A percentile compares a stretch with the other conserved stretches of the same genome.
Conservation (phyloP, 2,113 vertebrate genomes). For the Oreochromis spilurus region DNA sequence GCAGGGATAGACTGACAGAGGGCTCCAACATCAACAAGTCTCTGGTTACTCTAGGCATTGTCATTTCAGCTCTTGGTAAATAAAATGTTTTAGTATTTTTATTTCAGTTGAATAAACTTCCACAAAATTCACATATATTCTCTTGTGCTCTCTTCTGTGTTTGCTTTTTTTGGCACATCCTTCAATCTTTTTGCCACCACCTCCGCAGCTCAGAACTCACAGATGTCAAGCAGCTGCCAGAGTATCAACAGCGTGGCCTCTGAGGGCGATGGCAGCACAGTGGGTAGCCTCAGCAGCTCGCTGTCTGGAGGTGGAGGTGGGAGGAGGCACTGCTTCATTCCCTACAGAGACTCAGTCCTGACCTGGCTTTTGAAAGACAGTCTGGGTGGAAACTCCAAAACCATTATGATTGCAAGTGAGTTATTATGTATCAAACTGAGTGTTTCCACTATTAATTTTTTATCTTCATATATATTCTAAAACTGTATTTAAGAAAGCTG, state of each 20-base stretch:
- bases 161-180: background rate
- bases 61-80: slow-evolving; percentile 94
- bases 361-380: slow-evolving; percentile 98
- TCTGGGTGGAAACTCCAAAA: slow-evolving; percentile 94
- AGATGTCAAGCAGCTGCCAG: slow-evolving; percentile 91
- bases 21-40: slow-evolving; percentile 99
- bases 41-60: slow-evolving; percentile 93
- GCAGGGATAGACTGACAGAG: slow-evolving; percentile 91
- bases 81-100: background rate
- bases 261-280: slow-evolving; percentile 75
- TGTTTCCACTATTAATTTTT: background rate
- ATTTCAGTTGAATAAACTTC: background rate
- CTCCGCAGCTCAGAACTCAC: slow-evolving; percentile 90
- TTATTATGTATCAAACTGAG: background rate
- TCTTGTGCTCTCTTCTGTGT: background rate
- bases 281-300: slow-evolving; percentile 74
- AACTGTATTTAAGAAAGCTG: background rate
- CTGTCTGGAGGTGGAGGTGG: slow-evolving; percentile 61
- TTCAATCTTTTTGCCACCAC: background rate
- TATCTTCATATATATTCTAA: background rate
- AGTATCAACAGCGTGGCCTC: slow-evolving; percentile 85
- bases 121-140: background rate
- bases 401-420: slow-evolving; percentile 93
- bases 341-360: slow-evolving; percentile 93
- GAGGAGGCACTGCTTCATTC: slow-evolving; percentile 84